Evolutionary conservation across 2,888 invertebrate species (phyloP), one percentile per base, ranked within the genome.

Genomic region (Eutolmus rufibarbis): DNA sequence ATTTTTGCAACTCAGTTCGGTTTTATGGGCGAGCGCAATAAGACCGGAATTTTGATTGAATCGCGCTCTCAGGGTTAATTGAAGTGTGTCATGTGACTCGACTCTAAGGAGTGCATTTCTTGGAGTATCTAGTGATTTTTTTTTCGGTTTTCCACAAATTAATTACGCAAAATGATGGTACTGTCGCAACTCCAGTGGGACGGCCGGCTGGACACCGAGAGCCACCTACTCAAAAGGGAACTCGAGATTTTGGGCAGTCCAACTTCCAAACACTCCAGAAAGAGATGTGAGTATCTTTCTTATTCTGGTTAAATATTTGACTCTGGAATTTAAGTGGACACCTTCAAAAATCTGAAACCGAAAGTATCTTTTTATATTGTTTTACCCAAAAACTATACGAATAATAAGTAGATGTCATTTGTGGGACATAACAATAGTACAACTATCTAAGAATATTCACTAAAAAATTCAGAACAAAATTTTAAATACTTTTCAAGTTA

Each of bases 121-220:
- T 34, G n/a, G 28, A n/a, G 23, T 51, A 43, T 19, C 5, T 19
- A 82, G 74, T 19, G 43, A 87, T 28, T 51, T 87, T 66, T 40
- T 74, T 87, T 51, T 74, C 87, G 66, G 43, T 86, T 4, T 74
- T 56, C 23, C 5, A 43, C 3, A 74, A 23, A 8, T 66, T 46
- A 19, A 82, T 51, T 37, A 76, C 77, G 1, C 78, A 89, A 89
- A 87, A 90, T 90, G 90, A 90, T 90, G 89, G 89, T 90, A 12
- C 86, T 90, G 57, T 89, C 90, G 84, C 89, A 90, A 89, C 78
- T 89, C 37, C 89, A 89, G 74, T 90, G 89, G 89, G 89, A 89
- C 87, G 86, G 88, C 56, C 56, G 88, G 77, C 16, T 31, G 51
- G 57, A 79, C 16, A n/a, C 56, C 16, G 56, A 57, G 12, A 79